Evolutionary conservation across 2,888 invertebrate genomes (phyloP), one percentile per base, ranked within the genome.

Genomic region (Arrhopalites spinosus): DNA sequence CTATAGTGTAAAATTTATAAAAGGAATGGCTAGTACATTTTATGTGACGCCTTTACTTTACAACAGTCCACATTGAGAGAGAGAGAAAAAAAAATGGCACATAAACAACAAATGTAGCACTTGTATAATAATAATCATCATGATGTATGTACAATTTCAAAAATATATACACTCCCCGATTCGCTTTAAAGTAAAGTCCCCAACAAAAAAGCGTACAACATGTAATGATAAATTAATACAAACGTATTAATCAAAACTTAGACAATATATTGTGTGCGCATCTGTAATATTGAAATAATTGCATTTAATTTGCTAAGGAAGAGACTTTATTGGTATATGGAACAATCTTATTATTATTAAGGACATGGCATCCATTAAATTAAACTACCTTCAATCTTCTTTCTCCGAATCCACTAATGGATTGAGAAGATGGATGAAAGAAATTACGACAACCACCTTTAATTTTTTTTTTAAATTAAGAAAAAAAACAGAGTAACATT

Each of bases 401-500:
- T 59, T 59, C 59, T 23, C 59, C 59, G 59, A 59, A 59, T 59
- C 13, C 20, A 59, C 23, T 59, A 59, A 59, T 59, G 59, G 59
- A 20, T 50, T 50, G 50, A 50, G n/a, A 50, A 59, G 25, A 23
- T 25, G 23, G 23, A 23, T 11, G 23, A 8, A 59, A 20, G 23
- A 59, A 59, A 23, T 59, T 59, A 59, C 59, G 25, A 59, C 17
- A 23, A 59, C 25, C 59, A 20, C 23, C 59, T 23, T 36, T 11
- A 3, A 3, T 11, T 11, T 36, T 36, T 36, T 7, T 7, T 36
- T 36, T 36, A 59, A 59, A 20, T 23, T 59, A 20, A 50, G 15
- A 59, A 59, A 59, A 59, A 59, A 59, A n/a, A n/a, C n/a, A 59
- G 23, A 59, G 59, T 23, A 59, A 59, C 59, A 23, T 59, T 59